Evolutionary conservation across 53 echinoderm and acorn worm species (phyloP).

Genomic region (Patiria pectinifera): DNA sequence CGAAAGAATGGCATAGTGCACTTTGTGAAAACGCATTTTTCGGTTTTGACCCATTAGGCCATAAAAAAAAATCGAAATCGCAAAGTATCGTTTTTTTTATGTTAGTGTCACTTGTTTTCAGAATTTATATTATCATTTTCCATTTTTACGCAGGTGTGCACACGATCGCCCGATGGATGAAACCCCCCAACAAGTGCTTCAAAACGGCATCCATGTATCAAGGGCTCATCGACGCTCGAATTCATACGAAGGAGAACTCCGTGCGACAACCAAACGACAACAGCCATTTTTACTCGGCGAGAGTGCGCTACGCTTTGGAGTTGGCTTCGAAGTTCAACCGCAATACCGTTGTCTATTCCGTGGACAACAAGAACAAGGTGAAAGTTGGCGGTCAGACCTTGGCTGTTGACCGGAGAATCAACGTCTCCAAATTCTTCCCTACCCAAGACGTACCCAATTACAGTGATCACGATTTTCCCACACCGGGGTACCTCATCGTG

Average conservation of each 20-base stretch:
- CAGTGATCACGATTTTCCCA: conserved; percentile 35
- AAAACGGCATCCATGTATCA: background rate
- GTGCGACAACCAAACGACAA: background rate
- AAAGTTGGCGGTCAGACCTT: conserved; percentile 3
- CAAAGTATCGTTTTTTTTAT: no score
- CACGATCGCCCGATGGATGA: background rate
- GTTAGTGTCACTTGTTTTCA: no score
- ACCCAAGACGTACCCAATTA: background rate
- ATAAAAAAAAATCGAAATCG: no score
- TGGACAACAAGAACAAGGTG: conserved; percentile 56
- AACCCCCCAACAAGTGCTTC: conserved; percentile 20
- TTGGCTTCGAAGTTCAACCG: background rate
- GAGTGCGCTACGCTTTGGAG: background rate
- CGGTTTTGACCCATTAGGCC: no score
- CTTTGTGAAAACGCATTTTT: no score
- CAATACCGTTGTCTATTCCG: background rate
- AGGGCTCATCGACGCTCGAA: conserved; percentile 18
- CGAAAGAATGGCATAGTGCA: no score
- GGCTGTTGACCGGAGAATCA: conserved; percentile 18
- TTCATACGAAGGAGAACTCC: conserved; percentile 33
- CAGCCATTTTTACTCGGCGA: conserved; percentile 35
- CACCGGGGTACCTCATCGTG: conserved; percentile 5
- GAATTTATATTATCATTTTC: background rate
- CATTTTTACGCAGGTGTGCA: background rate
- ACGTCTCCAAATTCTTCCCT: conserved; percentile 11